phyloP scores from a whole-genome alignment of 2,113 vertebrate species.

The Microtus pennsylvanicus region DNA sequence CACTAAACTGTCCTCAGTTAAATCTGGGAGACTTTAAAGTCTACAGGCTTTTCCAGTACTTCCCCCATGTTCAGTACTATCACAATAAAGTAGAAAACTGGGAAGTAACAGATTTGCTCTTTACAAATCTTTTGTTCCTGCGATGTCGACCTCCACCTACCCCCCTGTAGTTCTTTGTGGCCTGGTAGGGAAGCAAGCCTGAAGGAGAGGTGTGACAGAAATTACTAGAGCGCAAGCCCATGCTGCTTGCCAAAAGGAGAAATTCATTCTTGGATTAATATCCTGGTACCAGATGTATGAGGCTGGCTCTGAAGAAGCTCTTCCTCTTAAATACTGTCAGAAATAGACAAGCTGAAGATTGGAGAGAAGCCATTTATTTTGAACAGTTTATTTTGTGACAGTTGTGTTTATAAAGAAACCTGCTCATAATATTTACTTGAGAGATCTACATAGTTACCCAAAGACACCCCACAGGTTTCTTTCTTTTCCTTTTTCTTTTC shows the following conservation, averaged over 20 bases:
- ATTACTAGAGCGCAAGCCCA: not conserved
- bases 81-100: not conserved
- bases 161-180: not conserved
- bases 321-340: constrained; percentile 78
- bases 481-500: constrained; percentile 5
- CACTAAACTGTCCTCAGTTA: constrained; percentile 16
- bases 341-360: constrained; percentile 70
- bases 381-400: constrained; percentile 71
- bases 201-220: not conserved
- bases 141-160: not conserved
- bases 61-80: constrained; percentile 34
- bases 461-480: constrained; percentile 66
- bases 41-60: constrained; percentile 31
- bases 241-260: constrained; percentile 52
- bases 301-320: constrained; percentile 74
- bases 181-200: not conserved
- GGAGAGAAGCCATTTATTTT: constrained; percentile 83
- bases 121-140: not conserved
- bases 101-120: constrained; percentile 35
- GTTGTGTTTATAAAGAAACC: constrained; percentile 81
- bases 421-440: constrained; percentile 69
- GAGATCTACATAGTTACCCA: constrained; percentile 31
- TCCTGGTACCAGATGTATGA: constrained; percentile 82
- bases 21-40: constrained; percentile 43
- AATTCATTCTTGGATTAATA: constrained; percentile 79